phyloP scores from a whole-genome alignment of 2,888 invertebrate genomes.

The Xestia xanthographa region DNA sequence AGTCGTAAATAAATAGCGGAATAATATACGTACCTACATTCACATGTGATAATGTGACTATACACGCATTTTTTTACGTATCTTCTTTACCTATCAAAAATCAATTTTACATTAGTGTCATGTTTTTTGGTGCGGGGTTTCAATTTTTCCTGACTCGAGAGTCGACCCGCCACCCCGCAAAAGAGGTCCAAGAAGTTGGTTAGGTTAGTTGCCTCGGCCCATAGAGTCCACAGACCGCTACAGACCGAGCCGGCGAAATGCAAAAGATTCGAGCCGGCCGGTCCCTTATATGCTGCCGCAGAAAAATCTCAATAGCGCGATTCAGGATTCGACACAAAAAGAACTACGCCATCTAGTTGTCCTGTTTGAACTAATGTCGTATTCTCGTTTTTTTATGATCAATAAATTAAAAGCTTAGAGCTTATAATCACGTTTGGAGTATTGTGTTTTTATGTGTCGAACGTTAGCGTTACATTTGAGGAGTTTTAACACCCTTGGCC shows the following conservation, averaged over 20 bases:
- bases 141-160: conserved; percentile 87
- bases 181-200: conserved; percentile 89
- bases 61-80: too few relatives aligned
- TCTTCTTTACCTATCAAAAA: conserved; percentile 53
- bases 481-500: conserved; percentile 24
- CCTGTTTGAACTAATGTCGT: conserved; percentile 6
- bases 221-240: conserved; percentile 92
- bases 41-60: too few relatives aligned
- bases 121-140: conserved; percentile 79
- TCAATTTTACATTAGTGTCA: neutral
- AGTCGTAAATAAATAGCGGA: neutral
- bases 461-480: conserved; percentile 10
- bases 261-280: conserved; percentile 25
- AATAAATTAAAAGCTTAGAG: conserved; percentile 28
- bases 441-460: conserved; percentile 28
- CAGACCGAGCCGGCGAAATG: conserved; percentile 94
- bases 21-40: too few relatives aligned
- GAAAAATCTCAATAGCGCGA: conserved; percentile 72
- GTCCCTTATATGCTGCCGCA: conserved; percentile 66
- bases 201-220: conserved; percentile 90
- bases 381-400: neutral
- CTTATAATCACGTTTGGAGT: conserved; percentile 12
- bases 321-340: conserved; percentile 62
- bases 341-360: conserved; percentile 73
- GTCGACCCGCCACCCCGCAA: conserved; percentile 87